phyloP scores from a whole-genome alignment of 2,888 invertebrate genomes.

The Chrysolina oricalcia region DNA sequence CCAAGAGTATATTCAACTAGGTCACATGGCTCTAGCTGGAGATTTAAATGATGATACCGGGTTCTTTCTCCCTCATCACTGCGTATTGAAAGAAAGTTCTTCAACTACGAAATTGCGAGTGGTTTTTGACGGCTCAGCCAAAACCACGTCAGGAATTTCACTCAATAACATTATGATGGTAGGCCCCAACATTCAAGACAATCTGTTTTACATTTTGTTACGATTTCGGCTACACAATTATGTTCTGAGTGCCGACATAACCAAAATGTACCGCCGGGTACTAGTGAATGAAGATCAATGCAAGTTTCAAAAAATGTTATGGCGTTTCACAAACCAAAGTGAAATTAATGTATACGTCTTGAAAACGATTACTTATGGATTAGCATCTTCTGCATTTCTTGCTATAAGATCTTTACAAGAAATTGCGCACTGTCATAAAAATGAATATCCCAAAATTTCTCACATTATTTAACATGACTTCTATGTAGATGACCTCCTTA shows the following conservation, averaged over 20 bases:
- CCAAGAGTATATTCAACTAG: constrained; percentile 42
- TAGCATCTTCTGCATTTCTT: constrained; percentile 36
- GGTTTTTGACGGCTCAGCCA: constrained; percentile 43
- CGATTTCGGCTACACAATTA: constrained; percentile 31
- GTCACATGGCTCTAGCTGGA: constrained; percentile 41
- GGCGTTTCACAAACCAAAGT: constrained; percentile 42
- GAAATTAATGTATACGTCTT: constrained; percentile 38
- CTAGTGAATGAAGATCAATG: constrained; percentile 22
- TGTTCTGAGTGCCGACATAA: constrained; percentile 44
- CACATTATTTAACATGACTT: constrained; percentile 40
- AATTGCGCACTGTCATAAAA: constrained; percentile 25
- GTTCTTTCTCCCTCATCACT: constrained; percentile 51
- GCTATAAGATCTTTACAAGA: constrained; percentile 33
- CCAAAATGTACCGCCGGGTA: constrained; percentile 46
- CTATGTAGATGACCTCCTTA: constrained; percentile 53
- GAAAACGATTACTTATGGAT: constrained; percentile 51
- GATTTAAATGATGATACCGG: background rate
- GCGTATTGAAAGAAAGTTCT: constrained; percentile 40
- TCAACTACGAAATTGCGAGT: constrained; percentile 44
- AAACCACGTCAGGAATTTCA: constrained; percentile 42
- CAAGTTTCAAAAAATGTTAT: constrained; percentile 39
- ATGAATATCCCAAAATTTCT: constrained; percentile 13
- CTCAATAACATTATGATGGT: constrained; percentile 44
- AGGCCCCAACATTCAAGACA: constrained; percentile 47
- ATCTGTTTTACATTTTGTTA: constrained; percentile 45